Evolutionary conservation across 2,797 vertebrate genomes (phyloP), one percentile per base, ranked within the genome.

Genomic region (Carduelis carduelis): DNA sequence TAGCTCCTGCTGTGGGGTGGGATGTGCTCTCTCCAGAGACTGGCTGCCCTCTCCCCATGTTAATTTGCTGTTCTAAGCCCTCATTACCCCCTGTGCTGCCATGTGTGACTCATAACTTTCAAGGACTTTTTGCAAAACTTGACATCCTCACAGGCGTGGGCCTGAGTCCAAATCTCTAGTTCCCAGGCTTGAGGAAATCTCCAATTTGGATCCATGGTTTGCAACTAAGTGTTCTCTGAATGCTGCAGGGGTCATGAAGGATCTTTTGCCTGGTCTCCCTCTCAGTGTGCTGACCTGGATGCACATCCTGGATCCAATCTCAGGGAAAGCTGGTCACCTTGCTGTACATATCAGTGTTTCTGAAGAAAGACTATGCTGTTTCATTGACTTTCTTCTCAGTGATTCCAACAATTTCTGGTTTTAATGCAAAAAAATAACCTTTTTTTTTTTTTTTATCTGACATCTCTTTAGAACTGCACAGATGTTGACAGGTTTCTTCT

Each of bases 251-350:
- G 94, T 92, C 79, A 78, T 34, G 87, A 81, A 94, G 96, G 93
- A 95, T 93, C 63, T 94, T 83, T 83, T 96, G 87, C 92, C 89
- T 92, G 93, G 85, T 81, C 79, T 87, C 79, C 84, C 77, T 91
- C 89, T 93, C 84, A 61, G 76, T 81, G 66, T 83, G 87, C 93
- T 91, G 85, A 61, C 63, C 94, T 96, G 91, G 89, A 91, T 95
- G 89, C 92, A 87, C 93, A 94, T 87, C 95, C 57, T 96, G 93
- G 89, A 96, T 96, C 95, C 84, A 86, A 20, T 93, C 95, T 97
- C 95, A 95, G 95, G 94, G 95, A 96, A 95, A 71, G 85, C 85
- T 94, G 94, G 89, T 83, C 91, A 88, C 89, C 87, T 69, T 95
- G 94, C 95, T 97, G 91, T 87, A 94, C 85, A 77, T 85, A 93